Percentiles rank a stretch among this genome's conserved stretches.
Evolutionary conservation across 2,888 invertebrate species (phyloP).

Genomic region (Drosophila vallismaia): DNA sequence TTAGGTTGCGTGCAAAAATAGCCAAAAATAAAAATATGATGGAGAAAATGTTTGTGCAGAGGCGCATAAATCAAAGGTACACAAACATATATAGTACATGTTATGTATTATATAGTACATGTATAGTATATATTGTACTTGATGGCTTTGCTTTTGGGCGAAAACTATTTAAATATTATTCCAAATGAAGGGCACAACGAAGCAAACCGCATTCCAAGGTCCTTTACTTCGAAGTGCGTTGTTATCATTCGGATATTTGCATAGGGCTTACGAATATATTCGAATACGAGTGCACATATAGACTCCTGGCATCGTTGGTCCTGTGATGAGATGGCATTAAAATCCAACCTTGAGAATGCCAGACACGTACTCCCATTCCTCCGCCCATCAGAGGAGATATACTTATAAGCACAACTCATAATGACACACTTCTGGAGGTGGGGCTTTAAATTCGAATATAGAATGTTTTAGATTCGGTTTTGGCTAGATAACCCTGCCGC

Average conservation of each 20-base stretch:
- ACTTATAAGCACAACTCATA: slow-evolving; percentile 20
- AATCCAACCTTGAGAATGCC: slow-evolving; percentile 73
- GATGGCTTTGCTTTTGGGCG: slow-evolving; percentile 47
- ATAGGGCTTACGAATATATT: slow-evolving; percentile 42
- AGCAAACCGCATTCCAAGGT: slow-evolving; percentile 52
- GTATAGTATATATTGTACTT: slow-evolving; percentile 30
- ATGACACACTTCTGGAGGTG: slow-evolving; percentile 29
- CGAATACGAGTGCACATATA: too few relatives aligned
- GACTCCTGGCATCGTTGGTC: slow-evolving; percentile 8
- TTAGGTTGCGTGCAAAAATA: slow-evolving; percentile 65
- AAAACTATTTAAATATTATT: slow-evolving; percentile 69
- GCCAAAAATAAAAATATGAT: slow-evolving; percentile 47
- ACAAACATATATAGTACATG: slow-evolving; percentile 30
- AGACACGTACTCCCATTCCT: slow-evolving; percentile 66
- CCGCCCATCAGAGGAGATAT: slow-evolving; percentile 16
- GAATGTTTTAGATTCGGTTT: slow-evolving; percentile 22
- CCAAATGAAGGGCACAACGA: slow-evolving; percentile 58
- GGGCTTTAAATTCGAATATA: slow-evolving; percentile 31
- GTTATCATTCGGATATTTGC: slow-evolving; percentile 72
- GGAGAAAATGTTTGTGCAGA: slow-evolving; percentile 49
- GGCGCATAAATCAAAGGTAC: slow-evolving; percentile 60
- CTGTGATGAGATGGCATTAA: slow-evolving; percentile 59
- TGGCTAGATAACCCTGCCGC: slow-evolving; percentile 26
- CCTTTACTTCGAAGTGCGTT: slow-evolving; percentile 69
- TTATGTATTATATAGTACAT: slow-evolving; percentile 6